Evolutionary conservation across 2,113 vertebrate genomes (phyloP), one percentile per base, ranked within the genome.

Genomic region (Amblyopsis rosae): DNA sequence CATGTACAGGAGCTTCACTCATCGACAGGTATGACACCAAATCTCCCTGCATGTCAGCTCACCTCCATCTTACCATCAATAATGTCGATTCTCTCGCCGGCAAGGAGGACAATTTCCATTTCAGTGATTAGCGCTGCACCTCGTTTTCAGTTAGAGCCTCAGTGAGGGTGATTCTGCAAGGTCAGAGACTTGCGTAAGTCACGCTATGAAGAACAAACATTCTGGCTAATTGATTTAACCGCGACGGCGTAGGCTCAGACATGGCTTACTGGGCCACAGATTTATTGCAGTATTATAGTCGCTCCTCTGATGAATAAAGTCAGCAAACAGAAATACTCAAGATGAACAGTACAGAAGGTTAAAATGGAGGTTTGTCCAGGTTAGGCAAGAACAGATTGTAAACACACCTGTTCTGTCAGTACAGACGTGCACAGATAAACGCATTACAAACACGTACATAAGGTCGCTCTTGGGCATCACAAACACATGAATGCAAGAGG

Each of bases 191-290:
- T 57, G 70, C 69, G 35, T 58, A 65, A 57, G 53, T 46, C 62
- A 47, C 69, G 65, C 69, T 65, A 59, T 51, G 72, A 65, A 84
- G 65, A 77, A 77, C 74, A 82, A 82, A 76, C 63, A 77, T 49
- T 45, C 58, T 9, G 48, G 48, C 58, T 81, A 84, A 85, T 82
- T 81, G 75, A 79, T 87, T 87, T 67, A 65, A 65, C 51, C 60
- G 62, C 61, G 41, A 75, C 69, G 46, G 15, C 3, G 45, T 60
- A 67, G 62, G 67, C 77, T 69, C 65, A 66, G 64, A 54, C 70
- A 66, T 71, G 63, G 67, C 75, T 75, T 62, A 66, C 62, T 59
- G 67, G 66, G 46, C 58, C 55, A 12, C 65, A 78, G 61, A 75
- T 72, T 82, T 75, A 72, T 69, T 47, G 67, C 9, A 60, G 53